Evolutionary conservation across 2,888 invertebrate genomes (phyloP).

Genomic region (Caenorhabditis sp.): DNA sequence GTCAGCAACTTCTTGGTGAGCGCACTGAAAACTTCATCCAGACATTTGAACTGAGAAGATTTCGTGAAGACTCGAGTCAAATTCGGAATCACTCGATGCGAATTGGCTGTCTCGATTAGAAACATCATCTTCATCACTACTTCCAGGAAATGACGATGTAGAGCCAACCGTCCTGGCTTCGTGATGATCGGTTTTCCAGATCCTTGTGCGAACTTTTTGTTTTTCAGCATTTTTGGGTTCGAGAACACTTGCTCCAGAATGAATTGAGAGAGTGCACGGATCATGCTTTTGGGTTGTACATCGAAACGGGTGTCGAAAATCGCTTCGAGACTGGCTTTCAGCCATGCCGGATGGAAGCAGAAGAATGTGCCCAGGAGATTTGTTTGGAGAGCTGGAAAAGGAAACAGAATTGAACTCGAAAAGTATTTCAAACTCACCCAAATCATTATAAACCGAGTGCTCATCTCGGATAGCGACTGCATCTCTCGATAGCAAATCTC

Average conservation of each 20-base stretch:
- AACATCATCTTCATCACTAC: slow-evolving; percentile 58
- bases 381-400: slow-evolving; percentile 65
- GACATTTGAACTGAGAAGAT: slow-evolving; percentile 53
- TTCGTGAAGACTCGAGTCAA: slow-evolving; percentile 62
- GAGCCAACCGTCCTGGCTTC: slow-evolving; percentile 60
- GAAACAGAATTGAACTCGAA: neutral
- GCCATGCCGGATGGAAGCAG: slow-evolving; percentile 71
- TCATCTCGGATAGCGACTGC: slow-evolving; percentile 23
- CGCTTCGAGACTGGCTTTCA: slow-evolving; percentile 68
- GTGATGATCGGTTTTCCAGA: slow-evolving; percentile 61
- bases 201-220: slow-evolving; percentile 71
- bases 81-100: slow-evolving; percentile 51
- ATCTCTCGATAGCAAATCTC: slow-evolving; percentile 37
- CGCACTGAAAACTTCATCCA: slow-evolving; percentile 65
- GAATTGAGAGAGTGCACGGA: slow-evolving; percentile 57
- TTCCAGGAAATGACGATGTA: slow-evolving; percentile 68
- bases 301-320: slow-evolving; percentile 61
- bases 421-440: slow-evolving; percentile 39
- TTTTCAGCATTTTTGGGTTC: slow-evolving; percentile 61
- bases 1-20: slow-evolving; percentile 65
- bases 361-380: slow-evolving; percentile 69
- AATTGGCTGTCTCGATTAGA: slow-evolving; percentile 56
- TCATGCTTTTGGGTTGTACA: slow-evolving; percentile 21
- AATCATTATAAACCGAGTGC: slow-evolving; percentile 43
- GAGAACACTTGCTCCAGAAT: slow-evolving; percentile 67